phyloP scores from a whole-genome alignment of 2,113 vertebrate species.

The Balaenoptera acutorostrata region DNA sequence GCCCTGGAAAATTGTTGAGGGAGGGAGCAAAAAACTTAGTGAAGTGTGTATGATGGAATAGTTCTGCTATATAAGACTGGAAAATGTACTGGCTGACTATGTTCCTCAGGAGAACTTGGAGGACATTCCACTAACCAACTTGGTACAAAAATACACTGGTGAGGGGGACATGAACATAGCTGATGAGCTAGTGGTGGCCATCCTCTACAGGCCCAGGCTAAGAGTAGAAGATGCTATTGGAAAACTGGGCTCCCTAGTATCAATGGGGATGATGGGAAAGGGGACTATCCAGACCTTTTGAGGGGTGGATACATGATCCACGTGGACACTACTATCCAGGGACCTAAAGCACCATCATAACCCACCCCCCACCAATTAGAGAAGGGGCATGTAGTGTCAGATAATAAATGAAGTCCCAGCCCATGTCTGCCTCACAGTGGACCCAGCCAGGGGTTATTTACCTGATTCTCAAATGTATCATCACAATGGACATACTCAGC shows the following conservation, averaged over 20 bases:
- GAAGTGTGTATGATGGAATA: neutral
- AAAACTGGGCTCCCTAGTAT: neutral
- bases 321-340: neutral
- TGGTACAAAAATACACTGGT: neutral
- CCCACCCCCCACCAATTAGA: neutral
- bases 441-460: neutral
- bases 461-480: neutral
- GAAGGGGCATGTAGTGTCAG: neutral
- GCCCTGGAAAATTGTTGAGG: neutral
- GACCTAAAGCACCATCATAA: neutral
- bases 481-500: neutral
- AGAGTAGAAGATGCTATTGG: neutral
- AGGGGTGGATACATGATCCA: neutral
- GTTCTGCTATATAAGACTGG: neutral
- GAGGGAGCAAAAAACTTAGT: neutral
- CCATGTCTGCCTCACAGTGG: neutral
- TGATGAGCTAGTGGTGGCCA: neutral
- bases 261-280: neutral
- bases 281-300: neutral
- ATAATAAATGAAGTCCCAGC: neutral
- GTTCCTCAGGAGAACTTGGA: neutral
- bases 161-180: neutral
- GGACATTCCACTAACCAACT: neutral
- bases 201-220: neutral
- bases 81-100: neutral